Evolutionary conservation across 2,113 vertebrate genomes (phyloP).

Genomic region (Cynocephalus volans): DNA sequence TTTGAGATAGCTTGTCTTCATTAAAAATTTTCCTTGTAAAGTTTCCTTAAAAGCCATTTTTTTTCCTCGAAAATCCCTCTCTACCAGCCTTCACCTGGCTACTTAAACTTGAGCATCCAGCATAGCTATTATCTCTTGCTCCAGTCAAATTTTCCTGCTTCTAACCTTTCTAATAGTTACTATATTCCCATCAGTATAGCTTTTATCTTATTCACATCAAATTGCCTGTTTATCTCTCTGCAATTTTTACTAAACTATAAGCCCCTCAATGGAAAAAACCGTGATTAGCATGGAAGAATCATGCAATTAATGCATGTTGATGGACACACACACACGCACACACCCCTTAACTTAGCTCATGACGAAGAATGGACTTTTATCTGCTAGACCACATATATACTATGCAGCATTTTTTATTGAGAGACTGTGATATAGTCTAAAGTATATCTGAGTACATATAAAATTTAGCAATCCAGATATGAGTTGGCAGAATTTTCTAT

Average conservation of each 20-base stretch:
- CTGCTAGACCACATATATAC: background rate
- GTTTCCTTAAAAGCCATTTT: background rate
- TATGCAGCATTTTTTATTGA: background rate
- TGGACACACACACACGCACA: background rate
- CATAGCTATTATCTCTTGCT: background rate
- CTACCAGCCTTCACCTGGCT: background rate
- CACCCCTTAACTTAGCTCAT: background rate
- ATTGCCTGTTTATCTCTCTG: background rate
- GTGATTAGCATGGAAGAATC: background rate
- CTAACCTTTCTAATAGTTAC: background rate
- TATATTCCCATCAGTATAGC: background rate
- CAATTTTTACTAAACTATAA: background rate
- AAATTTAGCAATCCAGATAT: background rate
- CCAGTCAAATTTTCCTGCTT: background rate
- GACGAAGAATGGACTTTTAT: background rate
- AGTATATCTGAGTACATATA: background rate
- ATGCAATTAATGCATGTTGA: background rate
- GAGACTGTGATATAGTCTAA: background rate
- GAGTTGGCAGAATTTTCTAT: background rate
- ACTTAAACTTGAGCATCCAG: background rate
- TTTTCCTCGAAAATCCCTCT: background rate
- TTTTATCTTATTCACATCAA: constrained; percentile 14
- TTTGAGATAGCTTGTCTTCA: background rate
- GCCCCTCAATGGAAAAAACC: background rate
- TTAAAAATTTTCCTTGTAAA: constrained; percentile 16